Base-by-base conservation (phyloP, 2,797 vertebrate genomes). In the Periophthalmus magnuspinnatus region DNA sequence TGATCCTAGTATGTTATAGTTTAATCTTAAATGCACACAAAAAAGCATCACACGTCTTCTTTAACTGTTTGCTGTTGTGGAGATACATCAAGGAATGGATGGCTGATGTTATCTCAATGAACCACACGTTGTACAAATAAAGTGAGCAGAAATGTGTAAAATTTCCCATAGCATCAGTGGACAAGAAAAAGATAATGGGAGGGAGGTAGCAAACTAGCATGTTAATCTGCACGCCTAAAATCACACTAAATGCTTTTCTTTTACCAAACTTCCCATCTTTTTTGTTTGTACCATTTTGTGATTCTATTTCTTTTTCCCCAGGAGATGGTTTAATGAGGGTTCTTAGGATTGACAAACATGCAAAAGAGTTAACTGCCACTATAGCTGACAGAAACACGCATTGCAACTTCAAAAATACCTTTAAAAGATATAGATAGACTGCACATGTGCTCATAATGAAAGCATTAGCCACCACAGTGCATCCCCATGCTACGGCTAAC, bases 151-250 rank as follows among this genome's bases (percentile, higher is more conserved):
- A 14, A 13, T 47, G 8, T 9, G 1, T 22, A 7, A 1, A 10
- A 1, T 0, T 8, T 8, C 6, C 3, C 0, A 21, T 5, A 22
- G 4, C 1, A 62, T 1, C 0, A 2, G 0, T 34, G 10, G 5
- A 32, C 1, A 32, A 9, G 21, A 17, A 28, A 19, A 50, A 6
- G 11, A 17, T 0, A 11, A 65, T 28, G 14, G 62, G 62, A 19
- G 62, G 62, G 13, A 65, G 14, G 62, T 65, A 65, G 24, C 62
- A 65, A 50, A 65, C 0, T 0, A 65, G 6, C 6, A 33, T 5
- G 6, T 32, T 28, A 28, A 48, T 5, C 22, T 65, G 41, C 17
- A 65, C 17, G 7, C 0, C 0, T 28, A 50, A 47, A 47, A 65
- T 28, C 3, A 48, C 0, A 8, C 1, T 3, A n/a, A 65, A 65